Evolutionary conservation across 1,140 invertebrate species (phyloP).

Genomic region (Diploscapter pachys): DNA sequence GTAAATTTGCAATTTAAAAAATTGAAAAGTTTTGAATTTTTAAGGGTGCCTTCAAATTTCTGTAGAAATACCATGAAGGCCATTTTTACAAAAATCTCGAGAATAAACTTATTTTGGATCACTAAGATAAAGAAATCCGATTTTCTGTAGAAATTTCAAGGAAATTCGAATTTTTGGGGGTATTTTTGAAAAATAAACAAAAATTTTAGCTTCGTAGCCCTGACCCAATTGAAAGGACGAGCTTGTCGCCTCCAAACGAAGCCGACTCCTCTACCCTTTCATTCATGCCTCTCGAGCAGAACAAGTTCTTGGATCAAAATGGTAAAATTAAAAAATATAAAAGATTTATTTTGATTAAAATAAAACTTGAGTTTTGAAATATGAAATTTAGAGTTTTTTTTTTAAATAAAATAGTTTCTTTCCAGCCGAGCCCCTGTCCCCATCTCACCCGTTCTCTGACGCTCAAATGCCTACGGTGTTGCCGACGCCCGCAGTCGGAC

Average conservation of each 20-base stretch:
- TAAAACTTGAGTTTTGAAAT: background rate
- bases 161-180: too few relatives aligned
- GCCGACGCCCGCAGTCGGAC: constrained; percentile 25
- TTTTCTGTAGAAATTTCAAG: too few relatives aligned
- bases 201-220: constrained; percentile 12
- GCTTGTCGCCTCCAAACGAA: constrained; percentile 4
- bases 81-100: too few relatives aligned
- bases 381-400: background rate
- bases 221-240: constrained; percentile 24
- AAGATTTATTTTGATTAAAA: too few relatives aligned
- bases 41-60: too few relatives aligned
- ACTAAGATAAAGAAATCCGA: too few relatives aligned
- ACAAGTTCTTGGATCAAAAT: too few relatives aligned
- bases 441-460: constrained; percentile 25
- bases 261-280: background rate
- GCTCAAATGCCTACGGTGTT: constrained; percentile 14
- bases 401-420: background rate
- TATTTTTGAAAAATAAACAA: background rate
- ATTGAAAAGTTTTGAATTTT: too few relatives aligned
- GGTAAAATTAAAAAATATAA: too few relatives aligned
- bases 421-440: constrained; percentile 7
- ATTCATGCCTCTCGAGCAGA: too few relatives aligned
- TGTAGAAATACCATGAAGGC: background rate
- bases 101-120: too few relatives aligned
- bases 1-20: too few relatives aligned